phyloP scores from a whole-genome alignment of 2,113 vertebrate genomes.

The sheep (Ovis aries) region ARS-UI_Ramb_v3.0 NC_056069.1:6495001-6495500 shows the following conservation, averaged over 20 bases:
- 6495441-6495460: constrained; percentile 34
- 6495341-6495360: background rate
- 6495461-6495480: constrained; percentile 15
- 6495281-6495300: background rate
- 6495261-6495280: background rate
- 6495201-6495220: constrained; percentile 16
- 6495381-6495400: background rate
- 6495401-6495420: background rate
- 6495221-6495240: background rate
- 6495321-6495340: background rate
- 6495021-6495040: constrained; percentile 9
- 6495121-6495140: background rate
- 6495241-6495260: background rate
- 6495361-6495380: background rate
- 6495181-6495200: constrained; percentile 33
- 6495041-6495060: background rate
- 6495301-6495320: background rate
- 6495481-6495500: background rate
- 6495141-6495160: background rate
- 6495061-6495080: background rate
- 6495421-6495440: background rate
- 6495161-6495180: background rate
- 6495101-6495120: constrained; percentile 32
- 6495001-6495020: constrained; percentile 18
- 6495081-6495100: background rate